phyloP scores from a whole-genome alignment of 2,797 vertebrate species.

The Gymnoscopelus braueri region DNA sequence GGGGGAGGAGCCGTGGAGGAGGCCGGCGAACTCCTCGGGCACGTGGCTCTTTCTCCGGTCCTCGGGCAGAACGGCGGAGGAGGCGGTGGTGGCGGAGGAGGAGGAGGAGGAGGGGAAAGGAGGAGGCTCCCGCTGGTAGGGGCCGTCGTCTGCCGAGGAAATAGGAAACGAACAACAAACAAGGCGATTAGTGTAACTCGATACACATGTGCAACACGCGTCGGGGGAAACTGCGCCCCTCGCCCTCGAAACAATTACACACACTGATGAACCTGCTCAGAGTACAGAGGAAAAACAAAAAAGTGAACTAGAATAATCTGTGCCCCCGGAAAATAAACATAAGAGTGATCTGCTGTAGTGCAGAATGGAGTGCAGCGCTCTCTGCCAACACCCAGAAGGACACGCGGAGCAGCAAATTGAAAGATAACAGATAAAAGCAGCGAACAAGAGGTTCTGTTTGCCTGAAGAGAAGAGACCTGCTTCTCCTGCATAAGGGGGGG shows the following conservation, averaged over 20 bases:
- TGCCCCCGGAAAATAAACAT: too few species aligned
- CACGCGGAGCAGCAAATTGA: constrained; percentile 36
- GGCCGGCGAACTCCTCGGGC: constrained; percentile 92
- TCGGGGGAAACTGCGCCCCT: too few species aligned
- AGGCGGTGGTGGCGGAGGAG: constrained; percentile 43
- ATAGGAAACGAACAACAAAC: constrained; percentile 2
- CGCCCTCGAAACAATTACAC: constrained; percentile 6
- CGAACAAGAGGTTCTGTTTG: constrained; percentile 28
- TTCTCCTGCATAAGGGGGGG: constrained; percentile 15
- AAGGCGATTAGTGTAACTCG: not conserved
- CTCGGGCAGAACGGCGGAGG: constrained; percentile 54
- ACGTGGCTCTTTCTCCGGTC: constrained; percentile 88
- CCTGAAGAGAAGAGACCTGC: constrained; percentile 29
- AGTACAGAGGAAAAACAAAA: constrained; percentile 5
- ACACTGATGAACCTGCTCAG: constrained; percentile 9
- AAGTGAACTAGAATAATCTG: not conserved
- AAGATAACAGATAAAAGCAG: constrained; percentile 33
- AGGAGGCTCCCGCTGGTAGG: constrained; percentile 58
- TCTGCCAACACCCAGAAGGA: constrained; percentile 23
- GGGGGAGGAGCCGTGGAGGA: constrained; percentile 95
- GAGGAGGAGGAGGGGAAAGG: constrained; percentile 37
- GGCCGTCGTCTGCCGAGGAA: constrained; percentile 64
- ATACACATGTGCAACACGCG: too few species aligned
- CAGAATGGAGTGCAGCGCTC: not conserved
- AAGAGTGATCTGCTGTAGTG: not conserved